Evolutionary conservation across 2,113 vertebrate species (phyloP).

Genomic region (Conger conger): DNA sequence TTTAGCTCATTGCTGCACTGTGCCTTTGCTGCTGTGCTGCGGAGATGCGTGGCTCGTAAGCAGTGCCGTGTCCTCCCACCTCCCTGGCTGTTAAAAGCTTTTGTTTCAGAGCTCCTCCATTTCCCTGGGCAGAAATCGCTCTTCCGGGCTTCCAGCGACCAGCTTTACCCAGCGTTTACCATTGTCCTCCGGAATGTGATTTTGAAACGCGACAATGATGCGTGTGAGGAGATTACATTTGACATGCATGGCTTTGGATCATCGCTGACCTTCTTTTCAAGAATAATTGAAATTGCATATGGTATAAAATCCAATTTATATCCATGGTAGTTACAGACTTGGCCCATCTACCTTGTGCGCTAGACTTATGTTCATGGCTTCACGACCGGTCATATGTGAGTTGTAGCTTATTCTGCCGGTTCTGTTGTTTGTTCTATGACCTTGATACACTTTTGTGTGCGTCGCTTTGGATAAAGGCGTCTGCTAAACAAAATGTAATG

Average conservation of each 20-base stretch:
- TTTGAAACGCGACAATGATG: neutral
- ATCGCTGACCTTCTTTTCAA: neutral
- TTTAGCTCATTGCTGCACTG: neutral
- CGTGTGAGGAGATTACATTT: neutral
- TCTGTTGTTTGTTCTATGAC: no score
- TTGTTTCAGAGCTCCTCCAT: neutral
- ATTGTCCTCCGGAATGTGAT: neutral
- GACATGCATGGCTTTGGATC: neutral
- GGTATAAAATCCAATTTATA: no score
- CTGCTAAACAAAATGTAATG: no score
- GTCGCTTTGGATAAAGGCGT: no score
- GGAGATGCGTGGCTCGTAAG: neutral
- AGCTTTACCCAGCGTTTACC: neutral
- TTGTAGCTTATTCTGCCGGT: no score
- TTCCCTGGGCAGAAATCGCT: neutral
- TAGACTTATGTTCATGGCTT: no score
- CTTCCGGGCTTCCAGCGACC: neutral
- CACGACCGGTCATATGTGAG: no score
- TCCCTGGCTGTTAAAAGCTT: neutral
- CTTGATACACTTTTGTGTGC: no score
- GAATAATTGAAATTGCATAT: no score
- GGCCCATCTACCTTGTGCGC: no score
- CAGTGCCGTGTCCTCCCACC: neutral
- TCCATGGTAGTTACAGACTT: no score
- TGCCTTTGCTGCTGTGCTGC: neutral